phyloP scores from a whole-genome alignment of 2,888 invertebrate species.

The Coelinius sp. region DNA sequence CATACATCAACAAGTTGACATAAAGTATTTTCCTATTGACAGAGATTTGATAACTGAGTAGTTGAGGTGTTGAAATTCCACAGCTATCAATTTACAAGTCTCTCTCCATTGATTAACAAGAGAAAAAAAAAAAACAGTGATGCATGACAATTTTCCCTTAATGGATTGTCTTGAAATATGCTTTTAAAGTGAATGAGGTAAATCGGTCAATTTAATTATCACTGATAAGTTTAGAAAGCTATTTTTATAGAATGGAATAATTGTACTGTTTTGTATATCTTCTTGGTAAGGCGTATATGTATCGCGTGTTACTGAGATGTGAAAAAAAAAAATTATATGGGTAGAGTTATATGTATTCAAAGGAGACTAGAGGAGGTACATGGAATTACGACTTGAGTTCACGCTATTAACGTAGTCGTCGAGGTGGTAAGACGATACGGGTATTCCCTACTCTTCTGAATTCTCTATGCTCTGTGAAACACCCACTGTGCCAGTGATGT shows the following conservation, averaged over 20 bases:
- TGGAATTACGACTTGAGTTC: constrained; percentile 11
- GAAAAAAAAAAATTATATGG: background rate
- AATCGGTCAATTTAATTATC: constrained; percentile 7
- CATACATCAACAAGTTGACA: constrained; percentile 8
- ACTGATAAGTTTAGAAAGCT: background rate
- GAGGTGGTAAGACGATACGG: constrained; percentile 49
- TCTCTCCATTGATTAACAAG: background rate
- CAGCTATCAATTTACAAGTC: background rate
- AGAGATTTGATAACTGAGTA: background rate
- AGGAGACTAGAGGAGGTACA: background rate
- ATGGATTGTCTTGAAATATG: background rate
- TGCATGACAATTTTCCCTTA: background rate
- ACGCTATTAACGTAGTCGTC: constrained; percentile 35
- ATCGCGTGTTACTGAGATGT: background rate
- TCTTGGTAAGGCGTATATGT: background rate
- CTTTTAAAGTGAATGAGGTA: background rate
- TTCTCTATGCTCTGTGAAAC: constrained; percentile 33
- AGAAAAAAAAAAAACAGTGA: background rate
- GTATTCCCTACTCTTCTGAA: constrained; percentile 35
- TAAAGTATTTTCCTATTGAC: background rate
- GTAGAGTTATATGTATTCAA: background rate
- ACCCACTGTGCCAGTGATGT: constrained; percentile 34
- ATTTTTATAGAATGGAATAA: background rate
- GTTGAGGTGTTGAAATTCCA: background rate
- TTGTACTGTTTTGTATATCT: background rate